phyloP scores from a whole-genome alignment of 2,888 invertebrate genomes.

The Trissolcus japonicus region DNA sequence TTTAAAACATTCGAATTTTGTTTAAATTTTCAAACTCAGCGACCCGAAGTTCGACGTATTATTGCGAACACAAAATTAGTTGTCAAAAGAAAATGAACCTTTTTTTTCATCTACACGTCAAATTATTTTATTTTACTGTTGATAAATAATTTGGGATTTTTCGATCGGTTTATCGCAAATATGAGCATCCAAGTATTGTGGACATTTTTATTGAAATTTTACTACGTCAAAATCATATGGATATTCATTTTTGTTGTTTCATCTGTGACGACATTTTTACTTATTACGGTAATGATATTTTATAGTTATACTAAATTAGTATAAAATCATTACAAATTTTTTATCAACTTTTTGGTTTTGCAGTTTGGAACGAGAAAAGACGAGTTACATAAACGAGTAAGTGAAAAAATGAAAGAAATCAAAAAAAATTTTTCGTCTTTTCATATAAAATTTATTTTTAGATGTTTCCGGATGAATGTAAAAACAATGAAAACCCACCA shows the following conservation, averaged over 20 bases:
- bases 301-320: slow-evolving; percentile 10
- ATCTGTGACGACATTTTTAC: slow-evolving; percentile 61
- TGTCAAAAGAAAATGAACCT: too few relatives aligned
- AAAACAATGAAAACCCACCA: background rate
- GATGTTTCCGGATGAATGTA: background rate
- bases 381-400: slow-evolving; percentile 63
- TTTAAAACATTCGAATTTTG: too few relatives aligned
- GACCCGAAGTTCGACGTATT: background rate
- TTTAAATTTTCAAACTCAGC: background rate
- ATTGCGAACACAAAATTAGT: too few relatives aligned
- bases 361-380: slow-evolving; percentile 61
- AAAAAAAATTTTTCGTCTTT: background rate
- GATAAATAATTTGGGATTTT: too few relatives aligned
- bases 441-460: background rate
- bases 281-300: slow-evolving; percentile 62
- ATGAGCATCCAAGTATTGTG: slow-evolving; percentile 37
- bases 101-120: too few relatives aligned
- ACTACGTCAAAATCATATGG: slow-evolving; percentile 64
- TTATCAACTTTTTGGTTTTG: slow-evolving; percentile 28
- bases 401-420: slow-evolving; percentile 18
- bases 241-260: slow-evolving; percentile 65
- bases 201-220: slow-evolving; percentile 56
- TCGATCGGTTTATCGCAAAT: background rate
- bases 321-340: slow-evolving; percentile 22
- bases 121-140: too few relatives aligned